Conservation (phyloP, 1,140 invertebrate genomes). For the Drosophila saltans region DNA sequence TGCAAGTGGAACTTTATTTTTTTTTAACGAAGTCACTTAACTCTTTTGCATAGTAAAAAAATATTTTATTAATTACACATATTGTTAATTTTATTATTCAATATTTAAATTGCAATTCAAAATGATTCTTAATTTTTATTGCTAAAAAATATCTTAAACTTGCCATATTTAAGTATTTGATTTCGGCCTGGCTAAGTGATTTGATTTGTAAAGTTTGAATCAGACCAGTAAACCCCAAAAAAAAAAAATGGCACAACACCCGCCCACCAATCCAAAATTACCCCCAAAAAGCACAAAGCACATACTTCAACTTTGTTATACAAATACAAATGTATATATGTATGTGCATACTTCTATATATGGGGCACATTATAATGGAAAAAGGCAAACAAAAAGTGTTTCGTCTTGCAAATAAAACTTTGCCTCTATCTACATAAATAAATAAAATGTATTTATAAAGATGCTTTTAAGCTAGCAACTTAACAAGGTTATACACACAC, state of each 20-base stretch:
- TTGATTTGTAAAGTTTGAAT: conserved; percentile 72
- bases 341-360: conserved; percentile 16
- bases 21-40: no score
- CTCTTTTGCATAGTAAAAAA: no score
- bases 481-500: conserved; percentile 66
- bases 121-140: no score
- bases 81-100: no score
- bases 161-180: conserved; percentile 35
- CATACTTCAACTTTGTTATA: conserved; percentile 15
- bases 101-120: no score
- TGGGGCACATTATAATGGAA: conserved; percentile 63
- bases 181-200: conserved; percentile 57
- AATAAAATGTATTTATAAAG: conserved; percentile 83
- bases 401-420: conserved; percentile 56
- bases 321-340: conserved; percentile 15
- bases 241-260: not conserved
- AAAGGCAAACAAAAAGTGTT: conserved; percentile 55
- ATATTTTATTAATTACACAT: no score
- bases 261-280: no score
- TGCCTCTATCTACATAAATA: conserved; percentile 72
- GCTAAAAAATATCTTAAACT: not conserved
- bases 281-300: conserved; percentile 2
- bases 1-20: no score
- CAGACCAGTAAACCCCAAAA: conserved; percentile 39
- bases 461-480: conserved; percentile 77